Evolutionary conservation across 2,113 vertebrate genomes (phyloP).

Genomic region (Camelus dromedarius): DNA sequence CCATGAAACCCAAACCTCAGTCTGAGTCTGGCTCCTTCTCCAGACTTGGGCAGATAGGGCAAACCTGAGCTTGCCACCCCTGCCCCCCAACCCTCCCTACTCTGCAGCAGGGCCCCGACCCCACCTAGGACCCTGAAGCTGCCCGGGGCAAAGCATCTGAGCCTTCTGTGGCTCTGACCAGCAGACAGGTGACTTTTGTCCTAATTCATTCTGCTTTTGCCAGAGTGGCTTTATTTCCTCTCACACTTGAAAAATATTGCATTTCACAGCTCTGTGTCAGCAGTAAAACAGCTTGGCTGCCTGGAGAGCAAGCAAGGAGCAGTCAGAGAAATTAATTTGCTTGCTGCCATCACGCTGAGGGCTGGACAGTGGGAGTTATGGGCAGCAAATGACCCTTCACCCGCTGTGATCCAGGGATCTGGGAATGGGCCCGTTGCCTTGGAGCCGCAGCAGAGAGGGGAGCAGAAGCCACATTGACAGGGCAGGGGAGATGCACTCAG

Average conservation of each 20-base stretch:
- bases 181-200: not conserved
- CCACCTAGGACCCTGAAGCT: not conserved
- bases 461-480: not conserved
- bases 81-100: fast-evolving
- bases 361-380: not conserved
- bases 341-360: fast-evolving
- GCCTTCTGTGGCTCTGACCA: not conserved
- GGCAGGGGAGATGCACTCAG: not conserved
- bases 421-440: not conserved
- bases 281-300: not conserved
- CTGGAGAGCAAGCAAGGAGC: not conserved
- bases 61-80: not conserved
- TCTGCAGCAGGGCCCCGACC: fast-evolving
- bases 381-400: not conserved
- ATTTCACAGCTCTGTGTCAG: not conserved
- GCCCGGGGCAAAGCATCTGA: not conserved
- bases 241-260: conserved; percentile 1
- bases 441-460: fast-evolving
- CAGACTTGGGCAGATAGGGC: fast-evolving
- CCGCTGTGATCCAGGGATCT: not conserved
- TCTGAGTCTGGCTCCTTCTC: not conserved
- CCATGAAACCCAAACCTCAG: not conserved
- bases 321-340: not conserved
- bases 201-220: not conserved
- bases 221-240: conserved; percentile 16